Evolutionary conservation across 1,140 invertebrate species (phyloP), one percentile per base, ranked within the genome.

Genomic region (Bombus waltoni): DNA sequence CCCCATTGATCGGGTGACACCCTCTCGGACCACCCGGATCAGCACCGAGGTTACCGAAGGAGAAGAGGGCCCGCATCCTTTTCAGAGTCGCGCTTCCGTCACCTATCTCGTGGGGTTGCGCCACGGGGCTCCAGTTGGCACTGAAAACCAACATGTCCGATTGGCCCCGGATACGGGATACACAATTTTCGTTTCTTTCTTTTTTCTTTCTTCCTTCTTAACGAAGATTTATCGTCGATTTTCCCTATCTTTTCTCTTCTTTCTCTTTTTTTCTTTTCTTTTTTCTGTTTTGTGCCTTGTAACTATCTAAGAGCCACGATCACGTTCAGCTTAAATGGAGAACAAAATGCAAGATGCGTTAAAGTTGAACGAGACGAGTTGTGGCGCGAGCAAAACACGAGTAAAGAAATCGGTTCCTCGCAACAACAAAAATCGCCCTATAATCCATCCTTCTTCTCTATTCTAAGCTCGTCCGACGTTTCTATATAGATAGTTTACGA

Each of bases 101-200:
- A 88, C 87, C 76, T 91, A 91, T 91, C 89, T 90, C 89, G 65
- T 66, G 65, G 84, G 84, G 87, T 88, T 88, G 89, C 81, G 81
- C 87, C 87, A 81, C 73, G 88, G 81, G 89, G 81, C 71, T 90
- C 89, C n/a, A 84, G 95, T 96, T 70, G 96, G 96, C 93, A 96
- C 96, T 96, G 94, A 89, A 91, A 96, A 90, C 86, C 91, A 87
- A 90, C 91, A 92, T 88, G 91, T 88, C 88, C 88, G 71, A 92
- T 92, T 92, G 91, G 89, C 91, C 91, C 90, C 91, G 87, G 62
- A 87, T 83, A 86, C 80, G 85, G 79, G 66, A 88, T 78, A 88
- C 57, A 85, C 47, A 89, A 47, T 84, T 78, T 86, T 38, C 65
- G 18, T 74, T 47, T 79, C 83, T 40, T 32, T 66, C 28, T 59